A percentile compares a stretch with the other conserved stretches of the same genome.
Evolutionary conservation across 2,113 vertebrate species (phyloP).

Genomic region (Phaethornis superciliosus): DNA sequence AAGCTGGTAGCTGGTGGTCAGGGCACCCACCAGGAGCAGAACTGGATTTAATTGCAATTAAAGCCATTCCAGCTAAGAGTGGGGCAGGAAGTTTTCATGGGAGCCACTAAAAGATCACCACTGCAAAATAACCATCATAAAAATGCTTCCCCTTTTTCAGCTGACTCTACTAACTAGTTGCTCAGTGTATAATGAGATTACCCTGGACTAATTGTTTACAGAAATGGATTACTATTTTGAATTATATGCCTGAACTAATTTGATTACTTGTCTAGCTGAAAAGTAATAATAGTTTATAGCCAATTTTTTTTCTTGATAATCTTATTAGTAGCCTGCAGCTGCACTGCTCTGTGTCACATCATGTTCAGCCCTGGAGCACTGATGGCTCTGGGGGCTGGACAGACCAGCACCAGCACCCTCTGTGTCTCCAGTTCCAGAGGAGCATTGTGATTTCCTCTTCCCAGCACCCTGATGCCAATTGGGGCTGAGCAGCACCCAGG

Average conservation of each 20-base stretch:
- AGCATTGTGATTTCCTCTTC: neutral
- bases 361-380: neutral
- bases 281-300: conserved; percentile 51
- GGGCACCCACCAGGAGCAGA: neutral
- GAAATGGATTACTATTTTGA: conserved; percentile 43
- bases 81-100: neutral
- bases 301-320: conserved; percentile 48
- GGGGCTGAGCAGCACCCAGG: neutral
- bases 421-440: neutral
- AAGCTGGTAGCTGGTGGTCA: neutral
- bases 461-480: fast-evolving
- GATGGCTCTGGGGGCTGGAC: neutral
- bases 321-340: conserved; percentile 41
- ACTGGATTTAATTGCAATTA: neutral
- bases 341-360: neutral
- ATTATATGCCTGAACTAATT: conserved; percentile 34
- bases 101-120: neutral
- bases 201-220: conserved; percentile 11
- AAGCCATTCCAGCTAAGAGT: neutral
- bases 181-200: conserved; percentile 39
- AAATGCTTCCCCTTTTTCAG: neutral
- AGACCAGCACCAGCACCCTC: fast-evolving
- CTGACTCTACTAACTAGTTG: conserved; percentile 41
- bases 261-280: conserved; percentile 54
- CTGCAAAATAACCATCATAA: neutral